Base-by-base conservation (phyloP, 2,113 vertebrate genomes). In the Urocolius indicus region DNA sequence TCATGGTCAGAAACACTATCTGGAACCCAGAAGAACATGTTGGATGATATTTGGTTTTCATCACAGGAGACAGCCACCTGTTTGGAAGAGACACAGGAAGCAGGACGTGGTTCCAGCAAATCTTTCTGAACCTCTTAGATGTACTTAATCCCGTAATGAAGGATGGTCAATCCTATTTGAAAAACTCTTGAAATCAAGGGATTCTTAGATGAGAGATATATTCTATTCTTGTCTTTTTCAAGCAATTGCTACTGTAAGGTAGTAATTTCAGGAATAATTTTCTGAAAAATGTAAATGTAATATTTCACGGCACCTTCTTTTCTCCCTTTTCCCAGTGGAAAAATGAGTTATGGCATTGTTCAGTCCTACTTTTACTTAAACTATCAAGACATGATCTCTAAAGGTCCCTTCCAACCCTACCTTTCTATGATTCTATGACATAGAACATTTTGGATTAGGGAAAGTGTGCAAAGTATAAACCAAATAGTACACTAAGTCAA, bases 51-150 rank as follows among this genome's bases (percentile, higher is more conserved):
- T 90, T 90, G 48, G 12, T 93, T 95, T 87, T 68, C 66, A 54
- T 10, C 16, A 36, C 5, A 49, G 41, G 23, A 94, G 69, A 84
- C 48, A 51, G 45, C 22, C 89, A 94, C 74, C 89, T 91, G 89
- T 81, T 89, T 94, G 77, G 84, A 94, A 92, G n/a, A 21, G 19
- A 69, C 27, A 13, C 17, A 63, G 80, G 86, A 92, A 81, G 15
- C 30, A 32, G 73, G 46, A 59, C 10, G 6, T 29, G 12, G 2
- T 67, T 93, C 61, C 73, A 92, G 68, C 9, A 86, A 90, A 71
- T 68, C 13, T 54, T 71, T 67, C n/a, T 48, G 45, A 29, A 45
- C 76, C 78, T 68, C 15, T 57, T 69, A 55, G 27, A 46, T 58
- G 46, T 38, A 51, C 16, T 80, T 83, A 41, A 66, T 13, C 19